These are phyloP conservation scores for Tubiluchus corallicola DNA, from an alignment of 2,888 invertebrate species.

Conservation along the genomic window DNA sequence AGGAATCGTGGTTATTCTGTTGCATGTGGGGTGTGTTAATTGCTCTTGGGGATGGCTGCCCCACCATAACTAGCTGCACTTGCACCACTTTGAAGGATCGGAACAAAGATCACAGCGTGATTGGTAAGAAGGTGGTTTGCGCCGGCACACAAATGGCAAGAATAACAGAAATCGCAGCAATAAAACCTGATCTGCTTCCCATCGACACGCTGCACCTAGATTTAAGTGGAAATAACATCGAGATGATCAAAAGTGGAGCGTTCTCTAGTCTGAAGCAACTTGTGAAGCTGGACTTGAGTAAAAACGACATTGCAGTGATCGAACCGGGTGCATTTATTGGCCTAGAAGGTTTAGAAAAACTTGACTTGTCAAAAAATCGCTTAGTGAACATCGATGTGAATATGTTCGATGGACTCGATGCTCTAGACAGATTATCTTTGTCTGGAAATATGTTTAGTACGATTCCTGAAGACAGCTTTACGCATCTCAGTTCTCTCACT, in stretches of 20 bases:
- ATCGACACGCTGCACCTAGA: not conserved
- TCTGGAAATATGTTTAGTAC: too few species aligned
- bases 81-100: not conserved
- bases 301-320: not conserved
- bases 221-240: not conserved
- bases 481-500: too few species aligned
- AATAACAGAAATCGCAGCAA: not conserved
- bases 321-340: not conserved
- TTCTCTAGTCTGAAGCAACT: not conserved
- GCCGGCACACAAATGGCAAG: not conserved
- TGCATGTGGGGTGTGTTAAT: too few species aligned
- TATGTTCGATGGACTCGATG: too few species aligned
- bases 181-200: not conserved
- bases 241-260: not conserved
- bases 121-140: constrained; percentile 1
- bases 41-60: too few species aligned
- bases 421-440: too few species aligned
- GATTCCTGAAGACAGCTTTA: too few species aligned
- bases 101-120: not conserved
- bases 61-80: not conserved
- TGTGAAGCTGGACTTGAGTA: not conserved
- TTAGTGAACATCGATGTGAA: too few species aligned
- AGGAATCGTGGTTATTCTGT: too few species aligned
- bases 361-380: too few species aligned
- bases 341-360: not conserved